Evolutionary conservation across 1,140 invertebrate species (phyloP).

Genomic region (Lepidurus arcticus): DNA sequence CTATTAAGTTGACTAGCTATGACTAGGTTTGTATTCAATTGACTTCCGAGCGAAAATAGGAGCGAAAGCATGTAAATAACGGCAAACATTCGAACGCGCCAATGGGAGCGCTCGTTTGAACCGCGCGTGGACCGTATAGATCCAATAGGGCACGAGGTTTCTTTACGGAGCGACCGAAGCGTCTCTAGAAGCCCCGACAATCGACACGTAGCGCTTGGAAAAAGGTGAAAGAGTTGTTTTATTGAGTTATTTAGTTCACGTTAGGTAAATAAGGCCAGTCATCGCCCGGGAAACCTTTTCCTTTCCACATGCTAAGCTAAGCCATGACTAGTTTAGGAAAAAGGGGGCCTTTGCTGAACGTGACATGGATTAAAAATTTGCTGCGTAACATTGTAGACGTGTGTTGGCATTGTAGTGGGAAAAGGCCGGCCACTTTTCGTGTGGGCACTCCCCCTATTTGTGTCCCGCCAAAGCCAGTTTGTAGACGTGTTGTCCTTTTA

Average conservation of each 20-base stretch:
- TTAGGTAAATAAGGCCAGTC: neutral
- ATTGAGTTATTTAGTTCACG: neutral
- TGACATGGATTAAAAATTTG: neutral
- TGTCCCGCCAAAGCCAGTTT: neutral
- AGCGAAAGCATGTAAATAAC: no score
- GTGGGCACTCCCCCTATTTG: neutral
- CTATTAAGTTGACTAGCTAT: no score
- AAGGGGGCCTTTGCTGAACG: neutral
- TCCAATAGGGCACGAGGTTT: no score
- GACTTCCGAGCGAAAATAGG: no score
- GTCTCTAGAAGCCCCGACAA: no score
- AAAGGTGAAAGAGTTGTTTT: neutral
- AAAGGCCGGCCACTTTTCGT: neutral
- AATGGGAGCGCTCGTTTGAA: no score
- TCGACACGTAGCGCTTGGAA: neutral
- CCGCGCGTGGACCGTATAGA: no score
- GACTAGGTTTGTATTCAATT: no score
- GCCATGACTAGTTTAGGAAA: neutral
- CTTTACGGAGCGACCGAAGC: no score
- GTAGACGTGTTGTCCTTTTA: neutral
- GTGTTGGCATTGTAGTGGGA: neutral
- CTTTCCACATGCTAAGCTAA: neutral
- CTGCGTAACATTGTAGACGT: neutral
- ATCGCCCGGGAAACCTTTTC: neutral
- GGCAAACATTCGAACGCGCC: no score